Base-by-base conservation (phyloP, 2,888 invertebrate genomes). In the Helleia helle region DNA sequence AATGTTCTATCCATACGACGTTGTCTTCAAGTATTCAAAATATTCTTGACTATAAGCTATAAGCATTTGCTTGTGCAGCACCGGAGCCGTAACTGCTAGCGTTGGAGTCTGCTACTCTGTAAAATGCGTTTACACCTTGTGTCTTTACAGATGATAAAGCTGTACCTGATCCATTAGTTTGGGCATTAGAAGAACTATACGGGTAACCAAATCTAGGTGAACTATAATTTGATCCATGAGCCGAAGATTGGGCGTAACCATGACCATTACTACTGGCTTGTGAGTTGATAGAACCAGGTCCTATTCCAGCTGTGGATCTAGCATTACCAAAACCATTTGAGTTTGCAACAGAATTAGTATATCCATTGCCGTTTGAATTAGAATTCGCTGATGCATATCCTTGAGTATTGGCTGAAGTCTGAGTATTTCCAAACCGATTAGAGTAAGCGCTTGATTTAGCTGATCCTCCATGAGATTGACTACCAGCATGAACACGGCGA, bases 21-120 rank as follows among this genome's bases (percentile, higher is more conserved):
- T n/a, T n/a, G n/a, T 81, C 83, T 74, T 79, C 64, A 61, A 68
- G 70, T 80, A 58, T 56, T 73, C 77, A 81, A 7, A 30, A 1
- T 1, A 14, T n/a, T 9, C 24, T 18, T 15, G 7, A 30, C 40
- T 40, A 31, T 29, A 13, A 38, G 22, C 27, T 28, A 29, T 24
- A 27, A 2, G 81, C 76, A 41, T 72, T 66, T 41, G 83, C 71
- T 26, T 56, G 61, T 2, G 81, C 75, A 6, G 62, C 58, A 38
- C 77, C 80, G 39, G 46, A 54, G 18, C 70, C 69, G 24, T 51
- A 55, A 8, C 65, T 58, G 53, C 65, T 70, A 18, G 69, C 73
- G 2, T 60, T 58, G 1, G 76, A 65, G 62, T 75, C 68, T 34
- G 65, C 59, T 11, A 68, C 62, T 36, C 65, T 68, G 56, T 61